phyloP scores from a whole-genome alignment of 92 coral and sea anemone genomes.

The Parazoanthus swiftii region DNA sequence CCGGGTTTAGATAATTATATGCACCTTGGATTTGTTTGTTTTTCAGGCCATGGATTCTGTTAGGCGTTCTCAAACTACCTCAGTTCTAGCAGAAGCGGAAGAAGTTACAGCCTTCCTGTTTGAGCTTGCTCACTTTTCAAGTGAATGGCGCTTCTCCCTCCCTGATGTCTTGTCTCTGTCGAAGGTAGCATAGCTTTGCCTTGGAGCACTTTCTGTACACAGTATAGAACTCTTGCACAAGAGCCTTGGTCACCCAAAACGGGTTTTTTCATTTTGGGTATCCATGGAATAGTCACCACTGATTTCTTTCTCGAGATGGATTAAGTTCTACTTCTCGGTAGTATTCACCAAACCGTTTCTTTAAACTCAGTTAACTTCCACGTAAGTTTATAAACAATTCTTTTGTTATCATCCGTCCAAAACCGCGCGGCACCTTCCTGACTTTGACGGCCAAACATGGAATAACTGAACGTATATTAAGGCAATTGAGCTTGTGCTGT shows the following conservation, averaged over 20 bases:
- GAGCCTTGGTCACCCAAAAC: neutral
- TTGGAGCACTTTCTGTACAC: neutral
- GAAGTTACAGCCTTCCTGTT: conserved; percentile 87
- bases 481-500: too few species aligned
- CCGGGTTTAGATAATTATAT: neutral
- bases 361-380: too few species aligned
- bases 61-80: conserved; percentile 71
- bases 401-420: too few species aligned
- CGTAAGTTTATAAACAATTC: too few species aligned
- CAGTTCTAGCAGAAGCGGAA: conserved; percentile 81
- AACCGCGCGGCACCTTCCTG: too few species aligned
- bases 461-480: too few species aligned
- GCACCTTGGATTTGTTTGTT: neutral
- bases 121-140: conserved; percentile 81
- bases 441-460: too few species aligned
- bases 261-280: neutral
- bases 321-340: too few species aligned
- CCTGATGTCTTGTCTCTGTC: conserved; percentile 77
- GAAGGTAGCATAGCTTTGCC: conserved; percentile 49
- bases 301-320: too few species aligned
- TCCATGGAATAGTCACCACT: too few species aligned
- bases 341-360: too few species aligned
- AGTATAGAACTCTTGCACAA: neutral
- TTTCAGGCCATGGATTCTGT: conserved; percentile 83
- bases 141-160: conserved; percentile 87